Percentiles rank a stretch among this genome's conserved stretches.
phyloP scores from a whole-genome alignment of 1,140 invertebrate genomes.

The Antheraea mylitta region DNA sequence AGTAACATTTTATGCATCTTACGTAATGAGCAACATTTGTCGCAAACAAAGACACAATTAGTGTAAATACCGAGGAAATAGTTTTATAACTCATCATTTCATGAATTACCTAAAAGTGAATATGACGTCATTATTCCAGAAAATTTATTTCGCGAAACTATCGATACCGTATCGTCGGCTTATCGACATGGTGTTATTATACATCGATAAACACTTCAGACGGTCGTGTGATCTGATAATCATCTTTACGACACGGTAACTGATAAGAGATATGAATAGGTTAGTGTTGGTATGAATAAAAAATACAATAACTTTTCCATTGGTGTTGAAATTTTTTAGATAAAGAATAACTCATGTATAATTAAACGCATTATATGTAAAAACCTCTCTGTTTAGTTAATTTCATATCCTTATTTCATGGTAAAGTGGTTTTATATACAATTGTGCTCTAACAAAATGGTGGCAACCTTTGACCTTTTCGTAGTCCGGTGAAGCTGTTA shows the following conservation, averaged over 20 bases:
- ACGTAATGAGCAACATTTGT: not conserved
- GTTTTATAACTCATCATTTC: constrained; percentile 8
- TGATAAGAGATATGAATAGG: constrained; percentile 17
- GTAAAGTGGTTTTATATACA: too few relatives aligned
- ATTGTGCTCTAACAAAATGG: too few relatives aligned
- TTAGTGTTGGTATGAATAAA: not conserved
- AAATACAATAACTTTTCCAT: constrained; percentile 2
- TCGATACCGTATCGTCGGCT: constrained; percentile 21
- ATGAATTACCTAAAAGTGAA: not conserved
- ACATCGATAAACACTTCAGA: constrained; percentile 24
- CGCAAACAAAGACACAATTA: not conserved
- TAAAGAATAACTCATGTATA: not conserved
- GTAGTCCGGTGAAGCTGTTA: too few relatives aligned
- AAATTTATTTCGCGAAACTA: constrained; percentile 13
- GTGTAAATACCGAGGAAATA: not conserved
- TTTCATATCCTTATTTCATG: too few relatives aligned
- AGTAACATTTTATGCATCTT: not conserved
- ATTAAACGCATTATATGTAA: too few relatives aligned
- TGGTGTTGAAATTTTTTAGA: not conserved
- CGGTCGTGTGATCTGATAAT: constrained; percentile 36
- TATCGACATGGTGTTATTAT: constrained; percentile 33
- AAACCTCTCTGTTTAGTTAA: too few relatives aligned
- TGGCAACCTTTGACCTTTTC: too few relatives aligned
- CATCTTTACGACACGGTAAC: constrained; percentile 17
- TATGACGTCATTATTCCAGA: constrained; percentile 16